Conservation (phyloP, 2,888 invertebrate genomes). For the Dione juno region DNA sequence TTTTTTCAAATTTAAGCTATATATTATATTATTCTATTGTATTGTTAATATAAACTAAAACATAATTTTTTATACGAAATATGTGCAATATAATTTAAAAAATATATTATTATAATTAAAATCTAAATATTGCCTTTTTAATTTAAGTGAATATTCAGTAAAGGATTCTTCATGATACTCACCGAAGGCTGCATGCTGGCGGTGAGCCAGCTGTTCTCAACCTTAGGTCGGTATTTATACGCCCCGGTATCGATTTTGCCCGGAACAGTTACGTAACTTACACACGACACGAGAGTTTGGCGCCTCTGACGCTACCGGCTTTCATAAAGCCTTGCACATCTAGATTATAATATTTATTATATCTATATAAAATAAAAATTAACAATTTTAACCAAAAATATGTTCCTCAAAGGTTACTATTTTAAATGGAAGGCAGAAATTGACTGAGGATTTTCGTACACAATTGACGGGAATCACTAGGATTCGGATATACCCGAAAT, state of each 20-base stretch:
- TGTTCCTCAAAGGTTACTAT: conserved; percentile 25
- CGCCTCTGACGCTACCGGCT: conserved; percentile 61
- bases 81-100: background rate
- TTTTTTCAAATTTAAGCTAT: background rate
- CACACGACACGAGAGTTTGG: conserved; percentile 66
- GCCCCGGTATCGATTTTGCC: conserved; percentile 78
- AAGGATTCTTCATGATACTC: conserved; percentile 49
- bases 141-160: conserved; percentile 1
- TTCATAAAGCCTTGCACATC: conserved; percentile 63
- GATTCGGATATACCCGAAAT: conserved; percentile 50
- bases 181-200: conserved; percentile 79
- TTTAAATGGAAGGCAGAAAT: conserved; percentile 50
- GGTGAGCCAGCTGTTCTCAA: conserved; percentile 77
- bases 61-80: background rate
- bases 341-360: conserved; percentile 32
- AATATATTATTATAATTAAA: background rate
- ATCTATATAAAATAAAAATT: conserved; percentile 3
- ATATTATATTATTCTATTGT: background rate
- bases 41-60: background rate
- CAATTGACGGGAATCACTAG: conserved; percentile 58
- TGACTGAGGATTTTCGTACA: conserved; percentile 55
- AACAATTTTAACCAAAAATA: conserved; percentile 18
- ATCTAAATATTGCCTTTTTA: no score
- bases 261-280: conserved; percentile 78
- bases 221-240: conserved; percentile 77